Evolutionary conservation across 1,140 invertebrate species (phyloP).

Genomic region (Formica selysi): DNA sequence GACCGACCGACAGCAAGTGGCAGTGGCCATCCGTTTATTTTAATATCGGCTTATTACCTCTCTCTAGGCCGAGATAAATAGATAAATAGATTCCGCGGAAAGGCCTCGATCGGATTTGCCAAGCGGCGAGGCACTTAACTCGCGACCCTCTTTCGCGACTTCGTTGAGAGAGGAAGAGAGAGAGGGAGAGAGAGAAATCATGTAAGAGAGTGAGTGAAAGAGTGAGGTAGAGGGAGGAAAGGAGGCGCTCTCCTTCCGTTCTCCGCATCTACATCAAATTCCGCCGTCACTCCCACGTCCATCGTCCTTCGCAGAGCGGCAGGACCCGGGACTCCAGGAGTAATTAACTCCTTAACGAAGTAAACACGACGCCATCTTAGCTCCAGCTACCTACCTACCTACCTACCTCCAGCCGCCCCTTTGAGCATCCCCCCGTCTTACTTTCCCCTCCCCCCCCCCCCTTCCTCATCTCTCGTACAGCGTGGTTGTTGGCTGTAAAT

Average conservation of each 20-base stretch:
- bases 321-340: conserved; percentile 81
- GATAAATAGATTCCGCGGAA: conserved; percentile 84
- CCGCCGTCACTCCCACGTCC: conserved; percentile 77
- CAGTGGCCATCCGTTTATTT: conserved; percentile 80
- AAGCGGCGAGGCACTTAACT: conserved; percentile 78
- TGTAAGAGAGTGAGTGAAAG: neutral
- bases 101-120: conserved; percentile 84
- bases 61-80: conserved; percentile 81
- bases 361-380: conserved; percentile 86
- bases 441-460: conserved; percentile 31
- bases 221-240: conserved; percentile 52
- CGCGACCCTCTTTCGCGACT: conserved; percentile 71
- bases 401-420: conserved; percentile 58
- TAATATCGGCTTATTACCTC: conserved; percentile 84
- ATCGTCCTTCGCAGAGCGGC: conserved; percentile 78
- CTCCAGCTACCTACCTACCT: conserved; percentile 72
- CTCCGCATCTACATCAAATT: conserved; percentile 79
- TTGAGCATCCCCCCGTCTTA: conserved; percentile 42
- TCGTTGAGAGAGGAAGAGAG: conserved; percentile 52
- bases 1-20: conserved; percentile 8
- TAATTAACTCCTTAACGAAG: conserved; percentile 87
- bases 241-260: conserved; percentile 75
- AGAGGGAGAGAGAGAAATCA: neutral
- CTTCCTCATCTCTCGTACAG: conserved; percentile 9
- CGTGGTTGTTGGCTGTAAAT: conserved; percentile 53